Evolutionary conservation across 2,113 vertebrate genomes (phyloP).

Genomic region (Martes martes): DNA sequence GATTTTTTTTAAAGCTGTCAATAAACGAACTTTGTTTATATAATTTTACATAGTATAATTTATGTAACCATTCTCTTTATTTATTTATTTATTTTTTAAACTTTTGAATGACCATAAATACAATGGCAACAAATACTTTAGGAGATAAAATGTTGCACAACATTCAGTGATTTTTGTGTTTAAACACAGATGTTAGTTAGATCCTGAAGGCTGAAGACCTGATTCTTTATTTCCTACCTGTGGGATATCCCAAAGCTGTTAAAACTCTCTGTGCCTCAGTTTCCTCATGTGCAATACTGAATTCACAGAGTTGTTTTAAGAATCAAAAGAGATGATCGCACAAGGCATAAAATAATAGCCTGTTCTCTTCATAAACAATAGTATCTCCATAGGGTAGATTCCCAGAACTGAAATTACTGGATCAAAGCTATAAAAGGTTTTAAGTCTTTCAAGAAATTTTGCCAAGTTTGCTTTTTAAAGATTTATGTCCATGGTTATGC

Average conservation of each 20-base stretch:
- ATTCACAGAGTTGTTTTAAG: neutral
- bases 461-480: neutral
- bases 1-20: conserved; percentile 25
- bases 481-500: neutral
- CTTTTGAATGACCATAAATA: conserved; percentile 5
- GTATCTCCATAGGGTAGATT: neutral
- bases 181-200: neutral
- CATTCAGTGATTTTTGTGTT: neutral
- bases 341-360: neutral
- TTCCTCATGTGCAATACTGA: neutral
- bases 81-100: neutral
- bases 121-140: neutral
- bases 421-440: neutral
- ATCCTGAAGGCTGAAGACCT: neutral
- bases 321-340: neutral
- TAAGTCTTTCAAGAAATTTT: neutral
- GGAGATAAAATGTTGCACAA: neutral
- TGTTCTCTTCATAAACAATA: conserved; percentile 20
- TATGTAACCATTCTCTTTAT: neutral
- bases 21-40: neutral
- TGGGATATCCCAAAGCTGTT: neutral
- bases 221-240: neutral
- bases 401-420: conserved; percentile 23
- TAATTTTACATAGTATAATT: neutral
- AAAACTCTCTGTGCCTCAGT: neutral